These are phyloP conservation scores for Miichthys miiuy DNA, from an alignment of 2,797 vertebrate genomes.

Conservation along the genomic window DNA sequence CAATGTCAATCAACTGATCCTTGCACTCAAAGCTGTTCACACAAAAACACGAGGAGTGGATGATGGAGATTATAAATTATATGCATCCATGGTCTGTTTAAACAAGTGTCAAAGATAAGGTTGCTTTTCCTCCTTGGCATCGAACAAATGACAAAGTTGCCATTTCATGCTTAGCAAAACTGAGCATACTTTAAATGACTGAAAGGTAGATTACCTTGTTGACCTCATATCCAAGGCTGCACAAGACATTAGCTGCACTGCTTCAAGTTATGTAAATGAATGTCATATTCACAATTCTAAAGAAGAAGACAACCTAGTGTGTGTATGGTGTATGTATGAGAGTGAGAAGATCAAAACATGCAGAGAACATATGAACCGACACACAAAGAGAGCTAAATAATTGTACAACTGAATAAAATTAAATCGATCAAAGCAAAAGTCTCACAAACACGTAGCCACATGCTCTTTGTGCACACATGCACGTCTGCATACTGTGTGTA, in stretches of 20 bases:
- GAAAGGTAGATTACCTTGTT: slow-evolving; percentile 26
- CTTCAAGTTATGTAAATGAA: slow-evolving; percentile 21
- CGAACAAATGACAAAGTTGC: slow-evolving; percentile 46
- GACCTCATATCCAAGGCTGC: slow-evolving; percentile 25
- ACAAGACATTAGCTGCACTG: neutral
- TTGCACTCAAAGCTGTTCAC: slow-evolving; percentile 66
- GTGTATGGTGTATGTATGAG: neutral
- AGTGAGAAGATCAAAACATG: neutral
- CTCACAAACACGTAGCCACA: slow-evolving; percentile 10
- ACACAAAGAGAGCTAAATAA: neutral
- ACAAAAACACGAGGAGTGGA: slow-evolving; percentile 60
- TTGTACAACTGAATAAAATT: neutral
- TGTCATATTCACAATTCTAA: slow-evolving; percentile 8
- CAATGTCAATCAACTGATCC: slow-evolving; percentile 67
- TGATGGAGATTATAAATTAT: slow-evolving; percentile 63
- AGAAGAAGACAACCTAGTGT: neutral
- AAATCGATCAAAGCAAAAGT: neutral
- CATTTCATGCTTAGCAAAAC: slow-evolving; percentile 41
- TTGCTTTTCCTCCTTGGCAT: slow-evolving; percentile 49
- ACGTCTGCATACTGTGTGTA: slow-evolving; percentile 14
- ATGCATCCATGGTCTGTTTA: slow-evolving; percentile 59
- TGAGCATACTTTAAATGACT: slow-evolving; percentile 32
- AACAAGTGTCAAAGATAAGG: slow-evolving; percentile 67
- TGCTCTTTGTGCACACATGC: slow-evolving; percentile 23
- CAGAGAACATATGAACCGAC: neutral